These are phyloP conservation scores for Amblyornis subalaris DNA, from an alignment of 2,113 vertebrate genomes.

Conservation along the genomic window DNA sequence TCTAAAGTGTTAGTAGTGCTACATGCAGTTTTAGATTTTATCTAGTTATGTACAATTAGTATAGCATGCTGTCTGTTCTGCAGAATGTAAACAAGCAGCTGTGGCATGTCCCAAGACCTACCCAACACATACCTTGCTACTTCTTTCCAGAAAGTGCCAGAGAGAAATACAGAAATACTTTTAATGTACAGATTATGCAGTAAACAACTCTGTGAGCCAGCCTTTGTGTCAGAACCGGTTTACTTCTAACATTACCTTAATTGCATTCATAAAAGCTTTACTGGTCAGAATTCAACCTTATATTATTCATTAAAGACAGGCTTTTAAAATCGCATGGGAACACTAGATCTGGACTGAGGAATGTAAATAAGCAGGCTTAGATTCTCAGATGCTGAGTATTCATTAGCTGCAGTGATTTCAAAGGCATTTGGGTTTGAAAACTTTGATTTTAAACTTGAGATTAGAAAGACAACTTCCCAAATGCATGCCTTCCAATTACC, in stretches of 20 bases:
- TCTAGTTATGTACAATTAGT: neutral
- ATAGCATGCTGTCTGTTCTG: neutral
- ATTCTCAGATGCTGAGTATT: neutral
- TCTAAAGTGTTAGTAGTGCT: neutral
- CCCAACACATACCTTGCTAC: accelerated
- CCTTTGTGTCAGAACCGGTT: neutral
- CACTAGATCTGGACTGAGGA: neutral
- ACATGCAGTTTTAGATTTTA: neutral
- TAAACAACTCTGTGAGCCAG: neutral
- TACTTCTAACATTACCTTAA: neutral
- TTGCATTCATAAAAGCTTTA: neutral
- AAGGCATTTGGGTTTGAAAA: neutral
- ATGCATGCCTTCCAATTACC: neutral
- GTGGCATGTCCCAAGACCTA: neutral
- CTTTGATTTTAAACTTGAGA: neutral
- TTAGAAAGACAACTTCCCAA: neutral
- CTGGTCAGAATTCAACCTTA: neutral
- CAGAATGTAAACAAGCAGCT: neutral
- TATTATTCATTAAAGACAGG: neutral
- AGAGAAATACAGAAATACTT: neutral
- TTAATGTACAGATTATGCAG: neutral
- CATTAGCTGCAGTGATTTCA: neutral
- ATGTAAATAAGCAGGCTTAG: neutral
- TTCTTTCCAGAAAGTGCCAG: neutral
- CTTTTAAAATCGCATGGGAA: neutral